Conservation (phyloP, 1,140 invertebrate species). For the Ceratina japonica region DNA sequence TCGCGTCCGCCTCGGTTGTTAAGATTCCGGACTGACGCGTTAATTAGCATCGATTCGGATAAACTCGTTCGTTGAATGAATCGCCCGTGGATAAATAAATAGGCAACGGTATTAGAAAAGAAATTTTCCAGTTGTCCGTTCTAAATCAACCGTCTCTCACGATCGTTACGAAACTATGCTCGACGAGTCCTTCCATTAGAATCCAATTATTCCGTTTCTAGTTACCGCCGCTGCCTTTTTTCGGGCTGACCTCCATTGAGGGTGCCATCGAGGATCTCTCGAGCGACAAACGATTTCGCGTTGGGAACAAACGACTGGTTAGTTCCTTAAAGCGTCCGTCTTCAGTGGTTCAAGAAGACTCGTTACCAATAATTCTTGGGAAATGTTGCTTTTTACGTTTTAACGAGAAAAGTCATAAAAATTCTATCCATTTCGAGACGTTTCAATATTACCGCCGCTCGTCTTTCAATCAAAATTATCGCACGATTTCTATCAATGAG, state of each 20-base stretch:
- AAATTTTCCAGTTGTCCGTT: conserved; percentile 16
- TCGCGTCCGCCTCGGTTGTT: not conserved
- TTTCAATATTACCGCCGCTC: too few species aligned
- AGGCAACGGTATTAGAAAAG: not conserved
- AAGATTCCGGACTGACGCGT: not conserved
- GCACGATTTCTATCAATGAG: not conserved
- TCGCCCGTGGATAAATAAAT: not conserved
- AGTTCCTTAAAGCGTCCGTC: conserved; percentile 47
- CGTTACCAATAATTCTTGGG: conserved; percentile 40
- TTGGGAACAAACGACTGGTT: conserved; percentile 52
- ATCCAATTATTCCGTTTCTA: conserved; percentile 32
- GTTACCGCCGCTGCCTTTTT: not conserved
- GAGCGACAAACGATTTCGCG: conserved; percentile 54
- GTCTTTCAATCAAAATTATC: too few species aligned
- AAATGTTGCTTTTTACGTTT: conserved; percentile 34
- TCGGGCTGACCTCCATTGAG: not conserved
- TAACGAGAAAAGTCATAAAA: not conserved
- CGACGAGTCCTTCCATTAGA: not conserved
- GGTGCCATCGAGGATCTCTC: conserved; percentile 30
- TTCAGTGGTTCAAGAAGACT: conserved; percentile 41
- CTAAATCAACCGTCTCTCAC: not conserved
- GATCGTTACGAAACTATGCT: conserved; percentile 8
- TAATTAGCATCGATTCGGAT: not conserved
- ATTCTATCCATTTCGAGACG: too few species aligned
- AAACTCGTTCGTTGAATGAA: not conserved